Evolutionary conservation across 1,140 invertebrate genomes (phyloP).

Genomic region (Saccostrea cuccullata): DNA sequence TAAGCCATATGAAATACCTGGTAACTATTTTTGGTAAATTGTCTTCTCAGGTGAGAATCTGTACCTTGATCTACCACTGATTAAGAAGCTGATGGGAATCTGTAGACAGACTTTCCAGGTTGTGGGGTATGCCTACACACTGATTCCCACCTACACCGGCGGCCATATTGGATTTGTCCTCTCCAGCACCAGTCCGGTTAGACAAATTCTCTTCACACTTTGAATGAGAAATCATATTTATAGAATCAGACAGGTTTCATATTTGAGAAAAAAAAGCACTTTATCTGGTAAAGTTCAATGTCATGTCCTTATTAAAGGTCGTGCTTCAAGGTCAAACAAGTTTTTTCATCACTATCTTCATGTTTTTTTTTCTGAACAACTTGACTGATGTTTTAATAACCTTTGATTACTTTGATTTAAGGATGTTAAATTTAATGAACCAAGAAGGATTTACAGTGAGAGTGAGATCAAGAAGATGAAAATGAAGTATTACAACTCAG

Average conservation of each 20-base stretch:
- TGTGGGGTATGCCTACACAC: constrained; percentile 87
- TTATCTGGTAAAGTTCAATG: no score
- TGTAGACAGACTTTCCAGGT: constrained; percentile 88
- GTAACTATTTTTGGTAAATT: neutral
- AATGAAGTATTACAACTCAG: constrained; percentile 91
- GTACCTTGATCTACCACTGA: constrained; percentile 91
- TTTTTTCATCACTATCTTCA: no score
- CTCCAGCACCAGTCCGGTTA: constrained; percentile 83
- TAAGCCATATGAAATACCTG: no score
- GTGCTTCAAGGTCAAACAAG: no score
- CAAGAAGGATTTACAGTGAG: constrained; percentile 83
- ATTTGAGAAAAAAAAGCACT: no score
- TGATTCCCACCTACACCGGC: constrained; percentile 95
- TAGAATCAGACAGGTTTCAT: no score
- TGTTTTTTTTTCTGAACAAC: no score
- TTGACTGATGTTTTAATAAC: no score
- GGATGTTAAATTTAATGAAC: constrained; percentile 86
- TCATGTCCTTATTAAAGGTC: no score
- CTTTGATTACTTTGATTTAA: constrained; percentile 65
- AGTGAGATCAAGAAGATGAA: constrained; percentile 86
- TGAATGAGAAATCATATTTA: no score
- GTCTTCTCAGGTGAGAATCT: constrained; percentile 87
- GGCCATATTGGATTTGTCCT: constrained; percentile 97
- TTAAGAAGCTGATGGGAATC: constrained; percentile 85
- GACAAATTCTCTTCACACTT: constrained; percentile 18